Percentiles rank a stretch among this genome's conserved stretches.
Conservation (phyloP, 2,888 invertebrate genomes). For the Malthinus seriepunctatus region DNA sequence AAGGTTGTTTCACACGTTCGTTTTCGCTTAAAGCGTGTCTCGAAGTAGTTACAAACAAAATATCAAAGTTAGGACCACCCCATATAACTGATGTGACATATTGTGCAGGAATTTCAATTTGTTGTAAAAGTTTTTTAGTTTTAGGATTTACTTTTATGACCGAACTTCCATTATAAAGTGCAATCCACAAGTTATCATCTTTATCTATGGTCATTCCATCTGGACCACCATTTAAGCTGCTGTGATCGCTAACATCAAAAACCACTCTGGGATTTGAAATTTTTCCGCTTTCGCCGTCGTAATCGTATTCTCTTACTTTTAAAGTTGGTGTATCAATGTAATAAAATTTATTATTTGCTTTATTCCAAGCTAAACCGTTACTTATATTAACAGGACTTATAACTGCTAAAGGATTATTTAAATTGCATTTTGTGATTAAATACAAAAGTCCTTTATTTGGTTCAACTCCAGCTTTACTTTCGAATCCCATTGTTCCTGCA, state of each 20-base stretch:
- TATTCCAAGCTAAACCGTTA: conserved; percentile 79
- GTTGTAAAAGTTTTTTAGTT: conserved; percentile 54
- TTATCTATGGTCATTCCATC: conserved; percentile 77
- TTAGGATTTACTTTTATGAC: conserved; percentile 60
- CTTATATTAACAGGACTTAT: conserved; percentile 65
- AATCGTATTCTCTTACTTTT: conserved; percentile 72
- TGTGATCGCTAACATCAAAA: conserved; percentile 37
- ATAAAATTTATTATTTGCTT: conserved; percentile 71
- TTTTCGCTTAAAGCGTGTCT: conserved; percentile 39
- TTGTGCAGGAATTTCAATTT: conserved; percentile 59
- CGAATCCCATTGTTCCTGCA: conserved; percentile 67
- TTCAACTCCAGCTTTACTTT: conserved; percentile 55
- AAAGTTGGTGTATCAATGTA: conserved; percentile 75
- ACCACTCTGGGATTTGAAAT: conserved; percentile 49
- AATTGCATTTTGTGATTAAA: conserved; percentile 54
- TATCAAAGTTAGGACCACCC: conserved; percentile 64
- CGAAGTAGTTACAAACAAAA: conserved; percentile 66
- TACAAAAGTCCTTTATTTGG: conserved; percentile 64
- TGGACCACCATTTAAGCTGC: conserved; percentile 26
- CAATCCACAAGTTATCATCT: conserved; percentile 79
- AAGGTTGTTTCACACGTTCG: conserved; percentile 48
- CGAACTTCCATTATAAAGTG: conserved; percentile 65
- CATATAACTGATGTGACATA: conserved; percentile 66
- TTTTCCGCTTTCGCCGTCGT: conserved; percentile 60
- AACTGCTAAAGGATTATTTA: conserved; percentile 41